A percentile compares a stretch with the other conserved stretches of the same genome.
Evolutionary conservation across 2,113 vertebrate species (phyloP).

Genomic region (Octodon degus): DNA sequence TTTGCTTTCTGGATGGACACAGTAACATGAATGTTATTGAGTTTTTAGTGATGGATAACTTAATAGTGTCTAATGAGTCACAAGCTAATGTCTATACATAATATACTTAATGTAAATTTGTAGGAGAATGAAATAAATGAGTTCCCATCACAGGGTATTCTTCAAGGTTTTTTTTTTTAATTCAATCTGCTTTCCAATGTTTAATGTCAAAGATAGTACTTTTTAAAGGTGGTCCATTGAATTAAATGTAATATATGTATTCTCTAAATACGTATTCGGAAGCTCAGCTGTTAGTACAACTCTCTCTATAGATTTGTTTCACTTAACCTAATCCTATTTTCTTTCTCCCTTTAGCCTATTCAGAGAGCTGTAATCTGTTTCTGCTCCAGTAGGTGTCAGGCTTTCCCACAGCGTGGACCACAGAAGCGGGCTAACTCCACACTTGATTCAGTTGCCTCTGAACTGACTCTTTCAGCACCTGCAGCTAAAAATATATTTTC

Average conservation of each 20-base stretch:
- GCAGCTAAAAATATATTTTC: neutral
- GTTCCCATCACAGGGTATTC: no score
- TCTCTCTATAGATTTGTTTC: neutral
- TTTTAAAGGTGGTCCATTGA: neutral
- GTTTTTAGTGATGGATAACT: neutral
- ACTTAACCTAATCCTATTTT: neutral
- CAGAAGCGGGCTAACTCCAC: neutral
- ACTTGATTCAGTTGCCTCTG: neutral
- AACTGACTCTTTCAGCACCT: neutral
- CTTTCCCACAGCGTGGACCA: neutral
- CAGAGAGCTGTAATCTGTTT: neutral
- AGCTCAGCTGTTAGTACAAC: neutral
- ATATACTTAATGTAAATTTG: neutral
- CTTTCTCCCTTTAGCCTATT: neutral
- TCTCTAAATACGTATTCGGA: neutral
- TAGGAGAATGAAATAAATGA: neutral
- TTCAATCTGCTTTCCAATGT: slow-evolving; percentile 10
- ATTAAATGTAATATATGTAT: neutral
- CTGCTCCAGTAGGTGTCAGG: slow-evolving; percentile 72
- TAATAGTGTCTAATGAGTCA: neutral
- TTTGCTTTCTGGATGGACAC: neutral
- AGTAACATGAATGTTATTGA: neutral
- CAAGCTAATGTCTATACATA: neutral
- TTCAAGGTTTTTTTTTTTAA: neutral
- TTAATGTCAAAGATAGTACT: neutral